Conservation (phyloP, 2,113 vertebrate genomes). For the Willisornis vidua region DNA sequence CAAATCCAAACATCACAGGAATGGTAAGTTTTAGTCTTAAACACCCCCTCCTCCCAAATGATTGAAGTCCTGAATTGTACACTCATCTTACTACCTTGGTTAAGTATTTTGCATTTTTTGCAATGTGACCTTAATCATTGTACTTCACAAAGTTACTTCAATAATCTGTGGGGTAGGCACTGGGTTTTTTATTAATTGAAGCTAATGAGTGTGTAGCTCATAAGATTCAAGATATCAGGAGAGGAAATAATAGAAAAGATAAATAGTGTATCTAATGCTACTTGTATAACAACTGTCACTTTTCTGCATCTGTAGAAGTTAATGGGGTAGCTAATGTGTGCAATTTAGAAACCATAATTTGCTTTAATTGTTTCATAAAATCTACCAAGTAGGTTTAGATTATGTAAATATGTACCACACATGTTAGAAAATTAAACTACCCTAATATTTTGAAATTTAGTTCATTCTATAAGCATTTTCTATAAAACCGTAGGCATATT, state of each 20-base stretch:
- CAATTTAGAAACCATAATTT: neutral
- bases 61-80: neutral
- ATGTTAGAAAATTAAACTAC: neutral
- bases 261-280: neutral
- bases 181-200: neutral
- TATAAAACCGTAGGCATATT: neutral
- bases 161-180: neutral
- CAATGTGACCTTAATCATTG: neutral
- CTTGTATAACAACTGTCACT: neutral
- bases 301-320: neutral
- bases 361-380: neutral
- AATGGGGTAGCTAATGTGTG: neutral
- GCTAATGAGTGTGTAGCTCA: neutral
- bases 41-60: fast-evolving
- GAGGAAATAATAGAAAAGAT: neutral
- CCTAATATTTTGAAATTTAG: neutral
- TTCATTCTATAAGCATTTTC: neutral
- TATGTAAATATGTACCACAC: neutral
- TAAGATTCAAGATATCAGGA: neutral
- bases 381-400: neutral
- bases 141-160: neutral
- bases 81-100: neutral
- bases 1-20: constrained; percentile 94
- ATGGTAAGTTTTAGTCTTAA: constrained; percentile 81
- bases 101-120: neutral